A percentile compares a stretch with the other conserved stretches of the same genome.
phyloP scores from a whole-genome alignment of 2,888 invertebrate genomes.

The Halictus quadricinctus region DNA sequence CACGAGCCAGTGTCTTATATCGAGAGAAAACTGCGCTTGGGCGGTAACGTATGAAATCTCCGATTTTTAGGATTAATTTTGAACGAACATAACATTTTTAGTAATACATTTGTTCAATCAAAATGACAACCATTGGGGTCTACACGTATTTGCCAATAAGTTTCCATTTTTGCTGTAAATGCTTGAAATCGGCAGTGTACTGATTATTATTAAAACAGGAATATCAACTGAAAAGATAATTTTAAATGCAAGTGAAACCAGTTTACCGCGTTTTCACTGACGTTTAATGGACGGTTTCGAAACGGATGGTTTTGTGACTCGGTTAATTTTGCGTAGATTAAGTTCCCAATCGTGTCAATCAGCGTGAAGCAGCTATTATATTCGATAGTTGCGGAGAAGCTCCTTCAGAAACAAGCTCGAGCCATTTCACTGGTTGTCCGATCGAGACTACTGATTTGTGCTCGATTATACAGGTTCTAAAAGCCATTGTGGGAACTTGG shows the following conservation, averaged over 20 bases:
- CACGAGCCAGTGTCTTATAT: too few species aligned
- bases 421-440: slow-evolving; percentile 52
- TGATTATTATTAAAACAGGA: not conserved
- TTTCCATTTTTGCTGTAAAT: too few species aligned
- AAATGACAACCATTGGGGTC: too few species aligned
- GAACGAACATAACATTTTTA: too few species aligned
- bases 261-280: not conserved
- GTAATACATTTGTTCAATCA: too few species aligned
- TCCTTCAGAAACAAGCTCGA: slow-evolving; percentile 47
- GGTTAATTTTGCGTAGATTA: slow-evolving; percentile 9
- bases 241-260: not conserved
- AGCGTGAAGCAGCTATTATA: slow-evolving; percentile 54
- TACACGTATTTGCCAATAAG: too few species aligned
- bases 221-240: not conserved
- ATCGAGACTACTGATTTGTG: slow-evolving; percentile 53
- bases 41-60: too few species aligned
- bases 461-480: slow-evolving; percentile 43
- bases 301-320: not conserved
- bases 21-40: too few species aligned
- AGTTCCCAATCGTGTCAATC: slow-evolving; percentile 25
- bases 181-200: too few species aligned
- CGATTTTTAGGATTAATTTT: too few species aligned
- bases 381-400: slow-evolving; percentile 39
- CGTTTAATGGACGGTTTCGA: not conserved
- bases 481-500: slow-evolving; percentile 41